phyloP scores from a whole-genome alignment of 2,113 vertebrate species.

The Delphinus delphis region DNA sequence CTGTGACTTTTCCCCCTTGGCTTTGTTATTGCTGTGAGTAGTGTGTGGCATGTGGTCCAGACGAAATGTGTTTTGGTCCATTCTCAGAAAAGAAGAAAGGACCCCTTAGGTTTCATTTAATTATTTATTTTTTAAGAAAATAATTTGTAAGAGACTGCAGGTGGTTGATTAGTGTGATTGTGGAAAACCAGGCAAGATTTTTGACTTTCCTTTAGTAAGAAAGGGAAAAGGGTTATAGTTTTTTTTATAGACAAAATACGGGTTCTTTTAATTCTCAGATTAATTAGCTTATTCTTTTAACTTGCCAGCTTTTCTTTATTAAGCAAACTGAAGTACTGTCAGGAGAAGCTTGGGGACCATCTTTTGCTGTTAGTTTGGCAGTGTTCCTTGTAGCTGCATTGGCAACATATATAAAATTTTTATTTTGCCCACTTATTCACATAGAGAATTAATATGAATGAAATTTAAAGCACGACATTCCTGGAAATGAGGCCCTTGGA shows the following conservation, averaged over 20 bases:
- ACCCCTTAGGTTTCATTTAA: neutral
- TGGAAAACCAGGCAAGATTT: neutral
- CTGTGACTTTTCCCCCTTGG: neutral
- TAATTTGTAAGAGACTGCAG: conserved; percentile 17
- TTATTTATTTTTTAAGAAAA: conserved; percentile 37
- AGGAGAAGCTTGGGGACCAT: conserved; percentile 68
- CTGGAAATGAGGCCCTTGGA: conserved; percentile 76
- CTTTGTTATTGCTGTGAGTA: neutral
- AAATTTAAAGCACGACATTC: conserved; percentile 67
- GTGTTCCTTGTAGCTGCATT: conserved; percentile 63
- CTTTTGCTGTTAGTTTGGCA: conserved; percentile 72
- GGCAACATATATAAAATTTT: conserved; percentile 62
- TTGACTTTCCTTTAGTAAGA: conserved; percentile 46
- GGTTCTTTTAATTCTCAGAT: conserved; percentile 69
- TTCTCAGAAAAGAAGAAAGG: neutral
- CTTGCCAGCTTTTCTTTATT: conserved; percentile 70
- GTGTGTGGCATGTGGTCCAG: neutral
- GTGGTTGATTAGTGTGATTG: neutral
- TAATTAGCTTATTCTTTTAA: conserved; percentile 73
- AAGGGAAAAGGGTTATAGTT: conserved; percentile 32
- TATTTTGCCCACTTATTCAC: conserved; percentile 71
- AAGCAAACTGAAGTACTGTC: conserved; percentile 64
- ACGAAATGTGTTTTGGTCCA: neutral
- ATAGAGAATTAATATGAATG: conserved; percentile 72
- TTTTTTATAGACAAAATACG: conserved; percentile 58